phyloP scores from a whole-genome alignment of 2,797 vertebrate genomes.

The Uromys caudimaculatus region DNA sequence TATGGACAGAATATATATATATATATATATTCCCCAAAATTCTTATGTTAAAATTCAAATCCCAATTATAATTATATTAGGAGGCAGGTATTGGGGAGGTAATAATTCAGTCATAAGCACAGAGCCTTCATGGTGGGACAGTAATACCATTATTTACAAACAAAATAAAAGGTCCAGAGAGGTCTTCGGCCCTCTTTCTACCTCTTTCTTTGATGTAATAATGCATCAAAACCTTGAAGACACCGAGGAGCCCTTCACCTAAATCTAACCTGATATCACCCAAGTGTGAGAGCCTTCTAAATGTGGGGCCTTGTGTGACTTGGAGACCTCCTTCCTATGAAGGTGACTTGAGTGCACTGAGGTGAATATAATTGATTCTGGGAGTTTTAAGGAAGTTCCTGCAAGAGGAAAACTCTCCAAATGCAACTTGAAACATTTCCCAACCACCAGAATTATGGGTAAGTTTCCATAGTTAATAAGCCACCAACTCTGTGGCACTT shows the following conservation, averaged over 20 bases:
- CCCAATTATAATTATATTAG: background rate
- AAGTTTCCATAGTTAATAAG: background rate
- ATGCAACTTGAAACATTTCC: background rate
- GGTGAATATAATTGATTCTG: background rate
- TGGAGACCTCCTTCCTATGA: background rate
- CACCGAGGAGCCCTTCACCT: background rate
- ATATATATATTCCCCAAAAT: background rate
- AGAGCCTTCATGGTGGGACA: background rate
- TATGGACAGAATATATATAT: background rate
- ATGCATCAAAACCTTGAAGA: background rate
- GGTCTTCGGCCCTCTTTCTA: background rate
- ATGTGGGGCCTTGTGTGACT: background rate
- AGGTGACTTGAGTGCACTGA: background rate
- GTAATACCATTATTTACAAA: background rate
- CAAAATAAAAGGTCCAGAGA: background rate
- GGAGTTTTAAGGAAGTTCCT: background rate
- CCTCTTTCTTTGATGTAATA: background rate
- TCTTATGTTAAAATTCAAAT: background rate
- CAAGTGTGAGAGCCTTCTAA: background rate
- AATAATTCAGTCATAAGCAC: background rate
- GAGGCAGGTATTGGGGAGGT: background rate
- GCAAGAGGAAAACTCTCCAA: background rate
- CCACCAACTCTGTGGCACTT: background rate
- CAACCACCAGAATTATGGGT: background rate
- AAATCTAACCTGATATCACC: background rate